A percentile compares a stretch with the other conserved stretches of the same genome.
Conservation (phyloP, 2,888 invertebrate genomes). For the Eledona agricola region DNA sequence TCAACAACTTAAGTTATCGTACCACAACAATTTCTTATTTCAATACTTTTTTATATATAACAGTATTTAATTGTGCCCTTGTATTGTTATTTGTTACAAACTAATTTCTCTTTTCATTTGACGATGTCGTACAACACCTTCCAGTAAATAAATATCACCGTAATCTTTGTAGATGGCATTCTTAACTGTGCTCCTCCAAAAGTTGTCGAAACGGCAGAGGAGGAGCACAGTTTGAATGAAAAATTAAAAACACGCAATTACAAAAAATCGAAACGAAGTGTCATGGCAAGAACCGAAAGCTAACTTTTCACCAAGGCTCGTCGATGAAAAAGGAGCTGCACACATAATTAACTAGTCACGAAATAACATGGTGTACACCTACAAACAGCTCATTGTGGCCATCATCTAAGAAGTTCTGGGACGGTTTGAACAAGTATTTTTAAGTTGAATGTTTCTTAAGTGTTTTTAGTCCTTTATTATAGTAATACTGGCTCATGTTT, state of each 20-base stretch:
- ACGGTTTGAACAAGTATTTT: slow-evolving; percentile 61
- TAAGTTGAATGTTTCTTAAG: slow-evolving; percentile 37
- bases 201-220: slow-evolving; percentile 9
- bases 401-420: slow-evolving; percentile 55
- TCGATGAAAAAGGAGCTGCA: slow-evolving; percentile 20
- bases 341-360: slow-evolving; percentile 45
- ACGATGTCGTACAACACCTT: slow-evolving; percentile 24
- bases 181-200: slow-evolving; percentile 15
- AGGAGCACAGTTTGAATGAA: slow-evolving; percentile 13
- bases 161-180: slow-evolving; percentile 22
- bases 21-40: slow-evolving; percentile 58
- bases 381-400: slow-evolving; percentile 53
- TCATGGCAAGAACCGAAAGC: slow-evolving; percentile 58
- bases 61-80: slow-evolving; percentile 62
- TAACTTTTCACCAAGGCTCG: slow-evolving; percentile 2
- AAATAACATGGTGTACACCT: slow-evolving; percentile 56
- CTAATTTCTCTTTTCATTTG: slow-evolving; percentile 25
- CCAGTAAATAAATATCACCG: slow-evolving; percentile 30
- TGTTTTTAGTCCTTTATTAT: slow-evolving; percentile 35
- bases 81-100: slow-evolving; percentile 55
- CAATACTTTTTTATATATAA: slow-evolving; percentile 53
- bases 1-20: slow-evolving; percentile 56
- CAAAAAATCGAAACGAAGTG: slow-evolving; percentile 47
- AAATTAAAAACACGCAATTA: slow-evolving; percentile 23
- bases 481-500: slow-evolving; percentile 58